Percentiles rank a stretch among this genome's conserved stretches.
These are phyloP conservation scores for Xenopus borealis DNA, from an alignment of 2,113 vertebrate species.

Conservation along the genomic window DNA sequence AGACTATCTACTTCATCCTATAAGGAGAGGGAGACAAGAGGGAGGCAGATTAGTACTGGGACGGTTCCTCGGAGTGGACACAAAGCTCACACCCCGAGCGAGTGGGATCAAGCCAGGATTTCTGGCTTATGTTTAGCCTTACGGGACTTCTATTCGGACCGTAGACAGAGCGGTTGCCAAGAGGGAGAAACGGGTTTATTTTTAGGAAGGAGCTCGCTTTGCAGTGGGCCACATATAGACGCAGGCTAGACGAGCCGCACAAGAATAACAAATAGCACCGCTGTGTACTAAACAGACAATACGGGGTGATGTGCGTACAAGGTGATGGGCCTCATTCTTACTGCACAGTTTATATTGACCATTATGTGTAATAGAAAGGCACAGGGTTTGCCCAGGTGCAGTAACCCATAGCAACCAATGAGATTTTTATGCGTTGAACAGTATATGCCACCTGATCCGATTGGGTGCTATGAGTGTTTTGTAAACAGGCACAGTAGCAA, in stretches of 20 bases:
- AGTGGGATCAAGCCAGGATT: not conserved
- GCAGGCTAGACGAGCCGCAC: not conserved
- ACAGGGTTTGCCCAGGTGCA: no score
- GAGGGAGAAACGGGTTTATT: slow-evolving; percentile 16
- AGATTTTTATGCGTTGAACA: no score
- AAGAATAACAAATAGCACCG: not conserved
- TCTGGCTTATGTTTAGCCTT: not conserved
- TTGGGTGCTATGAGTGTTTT: no score
- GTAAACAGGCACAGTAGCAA: no score
- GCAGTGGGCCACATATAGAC: slow-evolving; percentile 17
- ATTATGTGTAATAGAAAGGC: no score
- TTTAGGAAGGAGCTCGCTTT: slow-evolving; percentile 16
- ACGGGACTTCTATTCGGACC: slow-evolving; percentile 5
- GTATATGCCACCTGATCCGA: no score
- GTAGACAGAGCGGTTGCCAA: slow-evolving; percentile 18
- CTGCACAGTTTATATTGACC: no score
- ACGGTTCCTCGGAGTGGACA: not conserved
- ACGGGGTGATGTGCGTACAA: no score
- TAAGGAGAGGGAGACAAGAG: slow-evolving; percentile 55
- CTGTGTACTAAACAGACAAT: not conserved
- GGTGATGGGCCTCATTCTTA: no score
- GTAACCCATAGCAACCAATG: no score
- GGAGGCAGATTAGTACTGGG: slow-evolving; percentile 57
- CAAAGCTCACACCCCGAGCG: slow-evolving; percentile 2
- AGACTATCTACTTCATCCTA: slow-evolving; percentile 97